phyloP scores from a whole-genome alignment of 2,113 vertebrate species.

The Tautogolabrus adspersus region DNA sequence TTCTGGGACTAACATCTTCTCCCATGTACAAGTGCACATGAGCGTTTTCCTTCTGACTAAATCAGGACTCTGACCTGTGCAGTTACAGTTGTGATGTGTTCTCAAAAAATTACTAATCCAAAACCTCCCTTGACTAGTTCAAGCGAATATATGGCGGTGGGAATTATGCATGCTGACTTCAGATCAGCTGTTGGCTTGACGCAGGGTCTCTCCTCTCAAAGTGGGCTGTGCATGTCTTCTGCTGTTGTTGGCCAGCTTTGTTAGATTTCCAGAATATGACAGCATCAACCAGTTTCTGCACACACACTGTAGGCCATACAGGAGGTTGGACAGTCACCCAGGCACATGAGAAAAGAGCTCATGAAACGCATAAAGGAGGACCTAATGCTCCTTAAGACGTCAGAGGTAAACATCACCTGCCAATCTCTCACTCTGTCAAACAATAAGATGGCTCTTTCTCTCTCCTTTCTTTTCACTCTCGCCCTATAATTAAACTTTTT shows the following conservation, averaged over 20 bases:
- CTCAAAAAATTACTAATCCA: conserved; percentile 35
- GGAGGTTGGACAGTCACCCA: conserved; percentile 96
- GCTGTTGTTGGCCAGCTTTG: conserved; percentile 37
- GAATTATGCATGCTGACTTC: conserved; percentile 37
- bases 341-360: conserved; percentile 98
- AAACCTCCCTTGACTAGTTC: background rate
- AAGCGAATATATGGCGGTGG: background rate
- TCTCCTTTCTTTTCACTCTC: background rate
- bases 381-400: conserved; percentile 91
- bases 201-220: conserved; percentile 39
- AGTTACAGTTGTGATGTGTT: conserved; percentile 3
- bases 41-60: conserved; percentile 18
- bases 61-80: conserved; percentile 16
- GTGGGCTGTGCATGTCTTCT: conserved; percentile 69
- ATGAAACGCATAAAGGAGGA: conserved; percentile 99
- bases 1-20: conserved; percentile 62
- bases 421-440: conserved; percentile 22
- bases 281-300: conserved; percentile 84
- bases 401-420: conserved; percentile 91
- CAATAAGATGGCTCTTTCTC: conserved; percentile 1
- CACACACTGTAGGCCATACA: conserved; percentile 94
- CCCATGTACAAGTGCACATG: background rate
- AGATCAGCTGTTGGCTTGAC: conserved; percentile 60
- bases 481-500: background rate
- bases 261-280: conserved; percentile 35